Percentiles rank a stretch among this genome's conserved stretches.
Evolutionary conservation across 2,888 invertebrate species (phyloP).

Genomic region (Chorisops tibialis): DNA sequence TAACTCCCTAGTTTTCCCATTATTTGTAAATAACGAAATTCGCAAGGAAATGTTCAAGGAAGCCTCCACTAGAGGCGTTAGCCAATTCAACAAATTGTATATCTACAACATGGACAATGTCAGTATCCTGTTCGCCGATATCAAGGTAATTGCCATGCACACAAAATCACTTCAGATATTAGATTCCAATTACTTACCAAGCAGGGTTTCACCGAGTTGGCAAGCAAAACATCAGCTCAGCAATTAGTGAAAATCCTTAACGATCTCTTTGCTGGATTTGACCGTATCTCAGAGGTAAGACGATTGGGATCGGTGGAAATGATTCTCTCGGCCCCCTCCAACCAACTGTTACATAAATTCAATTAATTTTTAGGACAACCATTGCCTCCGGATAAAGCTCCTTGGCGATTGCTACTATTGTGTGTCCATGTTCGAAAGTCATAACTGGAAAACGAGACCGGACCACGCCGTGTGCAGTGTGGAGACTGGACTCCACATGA

Average conservation of each 20-base stretch:
- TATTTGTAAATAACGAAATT: constrained; percentile 91
- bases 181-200: background rate
- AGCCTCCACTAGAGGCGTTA: constrained; percentile 49
- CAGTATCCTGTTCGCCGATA: constrained; percentile 92
- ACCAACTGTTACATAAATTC: constrained; percentile 2
- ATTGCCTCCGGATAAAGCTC: constrained; percentile 83
- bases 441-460: constrained; percentile 56
- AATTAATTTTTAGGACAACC: constrained; percentile 65
- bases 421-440: constrained; percentile 61
- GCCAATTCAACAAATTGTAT: constrained; percentile 94
- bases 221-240: constrained; percentile 84
- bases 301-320: background rate
- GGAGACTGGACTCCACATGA: constrained; percentile 96
- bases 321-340: background rate
- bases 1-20: constrained; percentile 70
- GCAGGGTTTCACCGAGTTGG: constrained; percentile 65
- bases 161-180: background rate
- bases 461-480: constrained; percentile 90
- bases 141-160: constrained; percentile 64
- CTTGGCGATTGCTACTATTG: constrained; percentile 92
- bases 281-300: constrained; percentile 78
- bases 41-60: constrained; percentile 68
- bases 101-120: constrained; percentile 95
- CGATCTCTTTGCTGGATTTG: constrained; percentile 87
- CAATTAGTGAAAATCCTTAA: constrained; percentile 85